A percentile compares a stretch with the other conserved stretches of the same genome.
Evolutionary conservation across 2,888 invertebrate genomes (phyloP).

Genomic region (Camponotus fellah): DNA sequence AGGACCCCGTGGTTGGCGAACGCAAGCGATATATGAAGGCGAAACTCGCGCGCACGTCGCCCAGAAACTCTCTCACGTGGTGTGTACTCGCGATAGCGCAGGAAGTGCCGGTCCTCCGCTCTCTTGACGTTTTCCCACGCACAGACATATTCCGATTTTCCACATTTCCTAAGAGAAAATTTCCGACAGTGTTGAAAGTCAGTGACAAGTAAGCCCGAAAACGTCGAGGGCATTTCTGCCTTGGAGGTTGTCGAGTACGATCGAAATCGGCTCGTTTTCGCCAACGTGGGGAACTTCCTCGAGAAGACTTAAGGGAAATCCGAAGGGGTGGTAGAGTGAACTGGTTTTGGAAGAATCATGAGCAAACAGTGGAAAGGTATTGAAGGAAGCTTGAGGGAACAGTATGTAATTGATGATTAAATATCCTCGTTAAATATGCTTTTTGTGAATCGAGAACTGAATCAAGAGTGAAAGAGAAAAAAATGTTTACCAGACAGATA

Average conservation of each 20-base stretch:
- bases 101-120: constrained; percentile 40
- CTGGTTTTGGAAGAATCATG: constrained; percentile 71
- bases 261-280: background rate
- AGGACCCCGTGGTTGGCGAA: constrained; percentile 69
- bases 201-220: background rate
- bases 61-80: constrained; percentile 75
- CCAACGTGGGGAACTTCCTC: background rate
- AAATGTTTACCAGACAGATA: background rate
- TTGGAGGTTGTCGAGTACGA: background rate
- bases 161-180: background rate
- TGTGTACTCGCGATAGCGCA: constrained; percentile 57
- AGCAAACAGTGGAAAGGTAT: constrained; percentile 83
- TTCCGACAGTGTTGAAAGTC: background rate
- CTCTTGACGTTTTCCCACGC: background rate
- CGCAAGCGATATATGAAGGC: constrained; percentile 83
- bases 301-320: background rate
- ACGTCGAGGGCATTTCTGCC: background rate
- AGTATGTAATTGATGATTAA: background rate
- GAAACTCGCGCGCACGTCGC: constrained; percentile 82
- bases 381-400: constrained; percentile 38
- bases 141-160: background rate
- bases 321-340: constrained; percentile 15
- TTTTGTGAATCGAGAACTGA: background rate
- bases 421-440: constrained; percentile 22
- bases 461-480: background rate